Base-by-base conservation (phyloP, 2,113 vertebrate species). In the Mirza zaza region DNA sequence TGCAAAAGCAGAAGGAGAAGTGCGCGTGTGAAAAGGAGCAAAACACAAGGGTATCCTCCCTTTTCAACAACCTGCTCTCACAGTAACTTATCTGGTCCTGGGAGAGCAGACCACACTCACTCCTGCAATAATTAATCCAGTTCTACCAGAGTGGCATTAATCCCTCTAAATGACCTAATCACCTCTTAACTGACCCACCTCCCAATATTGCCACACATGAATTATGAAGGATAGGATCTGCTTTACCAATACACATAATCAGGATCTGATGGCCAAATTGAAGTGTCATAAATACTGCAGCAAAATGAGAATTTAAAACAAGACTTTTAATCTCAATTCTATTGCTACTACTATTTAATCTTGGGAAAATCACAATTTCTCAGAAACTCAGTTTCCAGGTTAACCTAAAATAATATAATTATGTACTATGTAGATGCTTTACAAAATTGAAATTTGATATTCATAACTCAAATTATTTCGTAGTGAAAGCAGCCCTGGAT, bases 361-460 rank as follows among this genome's bases (percentile, higher is more conserved):
- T 59, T 84, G 39, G 48, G 12, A 85, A 93, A 96, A 17, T 48
- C 39, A 91, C 12, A 92, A 6, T 83, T 88, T 86, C 29, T 83
- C 50, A 90, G 71, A 92, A 85, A 57, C n/a, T 73, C 42, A 73
- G 52, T 27, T 73, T 95, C 57, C 32, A 59, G 8, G 18, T 87
- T 80, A 48, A 76, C 34, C 8, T 80, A 45, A 59, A 65, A 68
- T 77, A 82, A 94, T 23, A 34, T n/a, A 81, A 29, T 82, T 83
- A n/a, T 75, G 14, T 34, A 67, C 50, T 67, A 59, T 65, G 39
- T 45, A 83, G n/a, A 67, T 45, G 32, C 23, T 50, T 95, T 34
- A 67, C 23, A 92, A 36, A 88, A 52, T 85, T 94, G 86, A 91
- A 96, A 81, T 73, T 57, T 93, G 12, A 94, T 70, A n/a, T 59